Conservation (phyloP, 2,113 vertebrate genomes). For the Sprattus sprattus region DNA sequence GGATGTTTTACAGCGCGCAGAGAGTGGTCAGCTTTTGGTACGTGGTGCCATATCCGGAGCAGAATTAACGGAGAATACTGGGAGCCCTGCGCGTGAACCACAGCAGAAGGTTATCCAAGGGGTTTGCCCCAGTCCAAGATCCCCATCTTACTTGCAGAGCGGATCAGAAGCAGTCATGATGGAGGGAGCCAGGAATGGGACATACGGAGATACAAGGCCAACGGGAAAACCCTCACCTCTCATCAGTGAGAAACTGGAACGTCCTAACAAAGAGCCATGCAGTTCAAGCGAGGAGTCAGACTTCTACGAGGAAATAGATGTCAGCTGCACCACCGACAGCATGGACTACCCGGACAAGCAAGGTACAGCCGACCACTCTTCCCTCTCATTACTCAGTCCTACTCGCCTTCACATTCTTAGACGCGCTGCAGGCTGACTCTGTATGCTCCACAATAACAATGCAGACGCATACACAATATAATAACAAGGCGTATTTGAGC, state of each 20-base stretch:
- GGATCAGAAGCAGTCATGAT: constrained; percentile 64
- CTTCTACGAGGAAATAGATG: constrained; percentile 99
- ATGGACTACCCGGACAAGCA: constrained; percentile 88
- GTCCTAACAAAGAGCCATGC: constrained; percentile 83
- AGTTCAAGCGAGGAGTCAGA: constrained; percentile 97
- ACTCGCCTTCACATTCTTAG: constrained; percentile 47
- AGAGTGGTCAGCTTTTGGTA: constrained; percentile 76
- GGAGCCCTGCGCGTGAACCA: constrained; percentile 75
- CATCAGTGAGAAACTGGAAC: constrained; percentile 66
- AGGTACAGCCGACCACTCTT: constrained; percentile 67
- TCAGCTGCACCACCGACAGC: constrained; percentile 96
- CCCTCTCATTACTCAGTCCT: background rate
- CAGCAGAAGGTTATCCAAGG: constrained; percentile 81
- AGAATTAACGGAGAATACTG: constrained; percentile 77
- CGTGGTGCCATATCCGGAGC: constrained; percentile 79
- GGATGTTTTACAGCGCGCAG: constrained; percentile 87
- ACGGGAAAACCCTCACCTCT: constrained; percentile 71
- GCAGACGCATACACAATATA: background rate
- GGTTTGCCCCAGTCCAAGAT: constrained; percentile 80
- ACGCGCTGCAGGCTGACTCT: constrained; percentile 22
- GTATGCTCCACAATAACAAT: too few species aligned
- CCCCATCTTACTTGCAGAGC: constrained; percentile 76
- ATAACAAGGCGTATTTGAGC: background rate
- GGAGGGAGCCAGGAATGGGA: constrained; percentile 75
- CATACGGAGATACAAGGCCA: constrained; percentile 76